phyloP scores from a whole-genome alignment of 2,888 invertebrate genomes.

The Chymomyza caudatula region DNA sequence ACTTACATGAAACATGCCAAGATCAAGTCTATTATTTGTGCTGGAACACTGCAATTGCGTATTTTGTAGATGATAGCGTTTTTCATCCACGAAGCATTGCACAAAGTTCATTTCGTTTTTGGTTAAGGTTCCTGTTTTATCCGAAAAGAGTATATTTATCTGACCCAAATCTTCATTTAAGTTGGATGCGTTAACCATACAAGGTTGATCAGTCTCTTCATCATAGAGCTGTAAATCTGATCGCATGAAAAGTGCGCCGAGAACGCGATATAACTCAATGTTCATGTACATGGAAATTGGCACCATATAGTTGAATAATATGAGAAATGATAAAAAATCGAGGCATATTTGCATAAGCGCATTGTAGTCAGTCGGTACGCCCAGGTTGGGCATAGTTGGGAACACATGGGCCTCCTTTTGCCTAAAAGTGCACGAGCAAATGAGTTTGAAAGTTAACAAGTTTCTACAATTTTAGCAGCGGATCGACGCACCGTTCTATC shows the following conservation, averaged over 20 bases:
- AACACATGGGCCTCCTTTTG: constrained; percentile 68
- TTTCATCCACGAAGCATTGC: constrained; percentile 84
- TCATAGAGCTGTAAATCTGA: constrained; percentile 87
- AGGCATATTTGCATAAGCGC: constrained; percentile 77
- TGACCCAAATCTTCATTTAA: constrained; percentile 92
- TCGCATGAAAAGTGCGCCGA: constrained; percentile 85
- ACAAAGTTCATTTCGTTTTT: constrained; percentile 91
- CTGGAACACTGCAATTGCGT: constrained; percentile 50
- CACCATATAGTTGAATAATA: constrained; percentile 90
- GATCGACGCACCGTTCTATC: constrained; percentile 79
- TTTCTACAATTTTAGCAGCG: neutral
- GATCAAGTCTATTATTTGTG: constrained; percentile 39
- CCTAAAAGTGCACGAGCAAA: constrained; percentile 35
- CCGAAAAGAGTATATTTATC: constrained; percentile 88
- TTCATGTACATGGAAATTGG: constrained; percentile 93
- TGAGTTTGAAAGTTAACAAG: neutral
- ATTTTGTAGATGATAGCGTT: constrained; percentile 78
- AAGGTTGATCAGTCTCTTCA: constrained; percentile 82
- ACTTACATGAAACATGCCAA: constrained; percentile 71
- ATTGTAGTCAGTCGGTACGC: constrained; percentile 59
- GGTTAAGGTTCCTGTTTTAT: constrained; percentile 92
- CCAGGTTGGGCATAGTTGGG: constrained; percentile 74
- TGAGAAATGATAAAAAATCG: constrained; percentile 85
- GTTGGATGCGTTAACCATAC: constrained; percentile 89
- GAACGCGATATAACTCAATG: constrained; percentile 84